Base-by-base conservation (phyloP, 2,888 invertebrate genomes). In the Aleiodes testaceus region DNA sequence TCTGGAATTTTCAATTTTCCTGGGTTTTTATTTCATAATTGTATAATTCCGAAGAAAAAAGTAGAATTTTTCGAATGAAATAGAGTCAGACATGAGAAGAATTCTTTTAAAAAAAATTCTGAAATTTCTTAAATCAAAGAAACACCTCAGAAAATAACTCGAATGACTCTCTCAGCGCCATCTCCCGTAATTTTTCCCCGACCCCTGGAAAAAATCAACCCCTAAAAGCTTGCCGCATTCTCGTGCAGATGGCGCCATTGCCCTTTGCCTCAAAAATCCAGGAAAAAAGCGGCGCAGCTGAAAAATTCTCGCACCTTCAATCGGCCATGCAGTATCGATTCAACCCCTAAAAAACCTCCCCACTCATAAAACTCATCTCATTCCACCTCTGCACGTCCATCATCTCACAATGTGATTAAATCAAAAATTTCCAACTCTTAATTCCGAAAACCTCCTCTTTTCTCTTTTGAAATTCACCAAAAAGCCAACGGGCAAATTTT, bases 201-300 rank as follows among this genome's bases (percentile, higher is more conserved):
- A 44, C 26, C 9, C 75, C 76, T 75, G 70, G 20, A 49, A 72
- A 63, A 76, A 36, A 26, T 55, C 42, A 47, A 12, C 22, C 49
- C 22, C 55, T 7, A 69, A 49, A 18, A 65, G 79, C 80, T 85
- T 85, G 77, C 53, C 0, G 69, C 18, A 67, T 66, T 64, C 63
- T 66, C 73, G 70, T 77, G 65, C n/a, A 69, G 85, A 85, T 85
- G 85, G 84, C 85, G 82, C 81, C 79, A 79, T 77, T n/a, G 42
- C 67, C 52, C 30, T 36, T n/a, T 59, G 16, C 14, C n/a, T 3
- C 20, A 45, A 30, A 52, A 72, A 70, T 72, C 70, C 45, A 68
- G 20, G 61, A 66, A 69, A 77, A 75, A 61, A 49, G 26, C 16
- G 52, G 66, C 22, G 61, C 69, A 69, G 64, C 69, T 59, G 36